Base-by-base conservation (phyloP, 2,113 vertebrate genomes). In the Thymallus thymallus region DNA sequence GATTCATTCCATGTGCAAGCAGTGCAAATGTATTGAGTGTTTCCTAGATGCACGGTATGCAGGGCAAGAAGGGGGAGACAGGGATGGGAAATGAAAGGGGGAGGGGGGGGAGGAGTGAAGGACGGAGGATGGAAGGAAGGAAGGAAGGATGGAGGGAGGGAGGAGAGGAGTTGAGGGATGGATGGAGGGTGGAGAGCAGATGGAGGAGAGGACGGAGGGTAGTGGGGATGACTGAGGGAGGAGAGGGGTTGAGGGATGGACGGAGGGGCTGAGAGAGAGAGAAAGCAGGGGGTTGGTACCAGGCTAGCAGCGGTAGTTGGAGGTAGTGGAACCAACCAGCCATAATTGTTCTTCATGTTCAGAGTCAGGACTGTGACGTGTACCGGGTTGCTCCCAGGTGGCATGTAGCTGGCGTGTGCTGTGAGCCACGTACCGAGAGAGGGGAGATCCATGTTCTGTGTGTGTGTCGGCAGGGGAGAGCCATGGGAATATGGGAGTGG, bases 301-400 rank as follows among this genome's bases (percentile, higher is more conserved):
- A 73, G 67, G 35, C 35, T 41, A 41, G 35, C 35, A 41, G 35
- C 48, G 75, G 75, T 72, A 76, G 74, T 80, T 75, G 76, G 10
- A 62, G 61, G 61, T 63, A 0, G 22, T 23, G 22, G 61, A 13
- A 23, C 6, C 62, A 75, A 78, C 66, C 80, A 78, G 63, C 69
- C 65, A 71, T 88, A 82, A 88, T 86, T 82, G 85, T 80, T 82
- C 82, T 80, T 87, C 79, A 80, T 74, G 84, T 76, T 32, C 60
- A 46, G 77, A 75, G 84, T 55, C 74, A 72, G 41, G 41, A 10
- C 41, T 6, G 41, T 45, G 74, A 64, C 24, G 67, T 14, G 22
- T 74, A 20, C 35, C 68, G 71, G 55, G 32, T 62, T 74, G 26
- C 20, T 78, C 75, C 74, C 78, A 62, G 65, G 64, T 41, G 78